Evolutionary conservation across 2,797 vertebrate species (phyloP), one percentile per base, ranked within the genome.

Genomic region (Notoglanidium macrostoma): DNA sequence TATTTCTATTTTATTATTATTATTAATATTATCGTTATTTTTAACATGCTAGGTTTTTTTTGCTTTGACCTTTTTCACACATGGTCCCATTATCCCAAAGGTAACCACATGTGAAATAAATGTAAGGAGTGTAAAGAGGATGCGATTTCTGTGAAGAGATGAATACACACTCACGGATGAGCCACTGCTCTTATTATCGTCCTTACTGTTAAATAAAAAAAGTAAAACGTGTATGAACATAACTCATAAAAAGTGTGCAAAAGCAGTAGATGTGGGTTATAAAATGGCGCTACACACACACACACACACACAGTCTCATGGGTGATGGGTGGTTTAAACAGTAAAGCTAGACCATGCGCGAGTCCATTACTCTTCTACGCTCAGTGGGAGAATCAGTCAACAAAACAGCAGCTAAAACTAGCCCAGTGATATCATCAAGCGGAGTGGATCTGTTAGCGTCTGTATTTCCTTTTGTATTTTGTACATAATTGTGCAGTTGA

Each of bases 321-420:
- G 86, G 86, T 32, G 86, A 87, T 84, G 84, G 72, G 29, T 59
- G 49, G 84, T 86, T 88, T 88, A 88, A 73, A 72, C 89, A 85
- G 74, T 87, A 51, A 55, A 86, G 86, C 67, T 87, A 86, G 85
- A 84, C 89, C 29, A 73, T 86, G 67, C 74, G 15, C 29, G 3
- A 85, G 73, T 83, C 84, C 86, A 90, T 90, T 87, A 89, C 87
- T 86, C 89, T 87, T 87, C 87, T 61, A 29, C 49, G 65, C 88
- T 68, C 88, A 90, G 88, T 90, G 85, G 87, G 70, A 81, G 46
- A 57, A 90, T 90, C 85, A 74, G 77, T 88, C 87, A 90, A 68
- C 44, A 26, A 51, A 70, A 35, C 61, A 54, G 82, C 78, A 61
- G 78, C 65, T 85, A 72, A 35, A 54, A 57, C 87, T 88, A 88